phyloP scores from a whole-genome alignment of 2,888 invertebrate genomes.

The Choristoneura rosaceana region DNA sequence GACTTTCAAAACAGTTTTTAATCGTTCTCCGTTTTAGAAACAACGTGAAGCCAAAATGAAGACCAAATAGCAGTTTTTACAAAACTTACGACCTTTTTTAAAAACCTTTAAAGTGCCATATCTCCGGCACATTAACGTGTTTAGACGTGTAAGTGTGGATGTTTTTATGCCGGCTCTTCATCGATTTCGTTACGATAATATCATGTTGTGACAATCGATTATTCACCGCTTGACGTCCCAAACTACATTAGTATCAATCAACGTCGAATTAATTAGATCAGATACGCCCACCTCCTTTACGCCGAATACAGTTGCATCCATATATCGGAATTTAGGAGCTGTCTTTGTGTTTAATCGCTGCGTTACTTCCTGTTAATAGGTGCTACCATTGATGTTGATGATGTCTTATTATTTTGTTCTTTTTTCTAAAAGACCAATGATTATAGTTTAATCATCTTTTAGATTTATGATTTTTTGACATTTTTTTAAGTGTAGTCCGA shows the following conservation, averaged over 20 bases:
- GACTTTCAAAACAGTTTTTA: too few species aligned
- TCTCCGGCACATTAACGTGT: neutral
- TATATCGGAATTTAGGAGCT: constrained; percentile 33
- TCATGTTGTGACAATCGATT: constrained; percentile 82
- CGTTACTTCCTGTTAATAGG: constrained; percentile 16
- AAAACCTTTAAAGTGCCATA: neutral
- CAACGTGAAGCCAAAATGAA: too few species aligned
- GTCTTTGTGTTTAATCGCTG: constrained; percentile 8
- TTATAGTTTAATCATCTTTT: too few species aligned
- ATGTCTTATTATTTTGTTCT: too few species aligned
- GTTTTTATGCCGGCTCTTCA: constrained; percentile 36
- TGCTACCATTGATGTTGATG: neutral
- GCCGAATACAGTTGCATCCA: constrained; percentile 45
- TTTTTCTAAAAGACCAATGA: too few species aligned
- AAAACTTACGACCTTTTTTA: too few species aligned
- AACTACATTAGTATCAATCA: constrained; percentile 83
- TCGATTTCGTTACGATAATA: constrained; percentile 60
- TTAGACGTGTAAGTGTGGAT: constrained; percentile 33
- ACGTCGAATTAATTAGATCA: constrained; percentile 83
- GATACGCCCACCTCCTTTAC: constrained; percentile 72
- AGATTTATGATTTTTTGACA: too few species aligned
- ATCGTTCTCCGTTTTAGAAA: too few species aligned
- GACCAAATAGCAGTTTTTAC: too few species aligned
- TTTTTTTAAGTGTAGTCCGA: too few species aligned
- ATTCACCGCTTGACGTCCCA: constrained; percentile 70